These are phyloP conservation scores for Teleogryllus occipitalis DNA, from an alignment of 1,140 invertebrate species.

Conservation along the genomic window DNA sequence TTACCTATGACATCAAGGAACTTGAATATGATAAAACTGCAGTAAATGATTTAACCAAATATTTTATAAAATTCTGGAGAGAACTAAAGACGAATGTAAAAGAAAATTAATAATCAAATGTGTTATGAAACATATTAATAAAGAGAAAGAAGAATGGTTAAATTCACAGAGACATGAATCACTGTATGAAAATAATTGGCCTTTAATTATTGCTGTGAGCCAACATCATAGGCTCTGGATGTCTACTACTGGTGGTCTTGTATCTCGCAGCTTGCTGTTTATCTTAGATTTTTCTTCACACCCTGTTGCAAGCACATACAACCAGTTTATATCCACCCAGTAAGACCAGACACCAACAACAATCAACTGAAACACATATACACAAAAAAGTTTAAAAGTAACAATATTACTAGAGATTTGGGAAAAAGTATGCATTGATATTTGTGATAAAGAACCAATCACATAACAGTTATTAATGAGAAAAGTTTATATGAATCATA, in stretches of 20 bases:
- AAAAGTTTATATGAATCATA: too few species aligned
- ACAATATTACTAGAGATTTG: too few species aligned
- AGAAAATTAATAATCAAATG: too few species aligned
- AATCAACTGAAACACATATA: neutral
- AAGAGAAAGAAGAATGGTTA: neutral
- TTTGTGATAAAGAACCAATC: too few species aligned
- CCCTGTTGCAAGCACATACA: neutral
- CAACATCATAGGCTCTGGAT: neutral
- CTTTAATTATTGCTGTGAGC: neutral
- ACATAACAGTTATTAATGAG: too few species aligned
- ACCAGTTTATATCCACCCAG: neutral
- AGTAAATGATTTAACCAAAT: neutral
- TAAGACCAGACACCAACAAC: neutral
- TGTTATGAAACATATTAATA: too few species aligned
- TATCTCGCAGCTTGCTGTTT: neutral
- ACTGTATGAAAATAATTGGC: conserved; percentile 5
- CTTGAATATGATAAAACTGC: neutral
- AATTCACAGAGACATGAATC: neutral
- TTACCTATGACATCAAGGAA: neutral
- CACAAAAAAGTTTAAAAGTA: neutral
- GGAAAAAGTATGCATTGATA: too few species aligned
- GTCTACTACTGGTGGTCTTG: neutral
- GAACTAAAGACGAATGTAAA: too few species aligned
- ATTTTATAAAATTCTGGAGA: too few species aligned
- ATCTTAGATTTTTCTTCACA: neutral